A percentile compares a stretch with the other conserved stretches of the same genome.
Conservation (phyloP, 2,888 invertebrate species). For the Spialia ferax region DNA sequence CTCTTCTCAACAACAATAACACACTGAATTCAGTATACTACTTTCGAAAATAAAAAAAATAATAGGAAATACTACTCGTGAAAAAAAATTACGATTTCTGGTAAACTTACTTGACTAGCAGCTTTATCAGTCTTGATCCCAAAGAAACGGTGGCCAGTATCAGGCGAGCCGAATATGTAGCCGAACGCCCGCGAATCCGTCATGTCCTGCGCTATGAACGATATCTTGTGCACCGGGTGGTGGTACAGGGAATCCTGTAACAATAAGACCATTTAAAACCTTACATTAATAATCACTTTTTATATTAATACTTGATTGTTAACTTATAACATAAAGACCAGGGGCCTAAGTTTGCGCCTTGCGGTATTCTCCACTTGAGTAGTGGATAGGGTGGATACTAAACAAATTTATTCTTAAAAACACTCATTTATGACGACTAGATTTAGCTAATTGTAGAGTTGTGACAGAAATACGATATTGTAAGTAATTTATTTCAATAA, state of each 20-base stretch:
- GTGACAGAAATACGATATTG: no score
- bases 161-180: constrained; percentile 98
- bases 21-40: no score
- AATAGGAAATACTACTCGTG: no score
- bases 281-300: neutral
- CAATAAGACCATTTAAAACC: neutral
- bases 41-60: no score
- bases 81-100: neutral
- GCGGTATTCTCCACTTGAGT: neutral
- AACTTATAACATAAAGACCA: neutral
- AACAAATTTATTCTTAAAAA: no score
- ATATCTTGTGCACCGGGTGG: constrained; percentile 99
- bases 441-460: no score
- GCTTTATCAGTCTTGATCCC: constrained; percentile 99
- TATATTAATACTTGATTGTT: neutral
- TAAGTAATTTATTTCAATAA: no score
- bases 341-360: neutral
- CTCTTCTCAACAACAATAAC: no score
- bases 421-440: no score
- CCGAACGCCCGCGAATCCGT: constrained; percentile 99
- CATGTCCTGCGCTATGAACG: constrained; percentile 99
- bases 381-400: no score
- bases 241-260: constrained; percentile 96
- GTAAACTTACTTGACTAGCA: constrained; percentile 92
- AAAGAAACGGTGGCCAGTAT: constrained; percentile 98